phyloP scores from a whole-genome alignment of 2,888 invertebrate genomes.

The Lacanobia oleracea region DNA sequence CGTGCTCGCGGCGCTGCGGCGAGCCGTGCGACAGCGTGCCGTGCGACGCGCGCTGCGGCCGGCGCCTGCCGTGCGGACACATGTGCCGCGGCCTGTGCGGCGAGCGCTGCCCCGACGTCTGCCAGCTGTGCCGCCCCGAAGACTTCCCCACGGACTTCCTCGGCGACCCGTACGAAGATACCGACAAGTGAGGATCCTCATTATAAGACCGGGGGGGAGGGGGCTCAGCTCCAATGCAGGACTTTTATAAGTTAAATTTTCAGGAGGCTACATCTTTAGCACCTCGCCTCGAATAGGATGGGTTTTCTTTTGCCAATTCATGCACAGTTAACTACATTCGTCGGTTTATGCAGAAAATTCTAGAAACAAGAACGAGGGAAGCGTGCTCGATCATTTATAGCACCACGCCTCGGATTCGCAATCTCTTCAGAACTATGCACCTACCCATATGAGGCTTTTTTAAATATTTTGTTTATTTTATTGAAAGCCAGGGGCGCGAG shows the following conservation, averaged over 20 bases:
- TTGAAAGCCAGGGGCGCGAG: not conserved
- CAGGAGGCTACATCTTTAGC: no score
- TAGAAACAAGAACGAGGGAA: no score
- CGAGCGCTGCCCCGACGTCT: conserved; percentile 92
- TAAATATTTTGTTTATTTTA: not conserved
- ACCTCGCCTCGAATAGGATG: no score
- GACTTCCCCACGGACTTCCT: conserved; percentile 83
- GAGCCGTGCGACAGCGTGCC: conserved; percentile 84
- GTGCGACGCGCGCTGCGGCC: conserved; percentile 83
- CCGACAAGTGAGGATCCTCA: conserved; percentile 81
- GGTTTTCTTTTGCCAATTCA: no score
- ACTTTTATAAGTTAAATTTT: not conserved
- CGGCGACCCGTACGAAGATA: conserved; percentile 83
- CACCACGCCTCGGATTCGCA: no score
- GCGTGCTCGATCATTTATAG: no score
- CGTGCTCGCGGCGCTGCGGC: conserved; percentile 86
- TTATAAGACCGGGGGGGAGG: not conserved
- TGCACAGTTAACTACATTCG: no score
- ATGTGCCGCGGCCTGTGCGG: conserved; percentile 93
- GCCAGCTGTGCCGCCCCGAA: conserved; percentile 90
- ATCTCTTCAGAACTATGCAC: no score
- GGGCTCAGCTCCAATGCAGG: not conserved
- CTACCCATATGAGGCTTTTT: no score
- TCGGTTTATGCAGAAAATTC: no score
- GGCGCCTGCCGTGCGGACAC: conserved; percentile 89